Base-by-base conservation (phyloP, 2,797 vertebrate genomes). In the Pangasius larnaudii region DNA sequence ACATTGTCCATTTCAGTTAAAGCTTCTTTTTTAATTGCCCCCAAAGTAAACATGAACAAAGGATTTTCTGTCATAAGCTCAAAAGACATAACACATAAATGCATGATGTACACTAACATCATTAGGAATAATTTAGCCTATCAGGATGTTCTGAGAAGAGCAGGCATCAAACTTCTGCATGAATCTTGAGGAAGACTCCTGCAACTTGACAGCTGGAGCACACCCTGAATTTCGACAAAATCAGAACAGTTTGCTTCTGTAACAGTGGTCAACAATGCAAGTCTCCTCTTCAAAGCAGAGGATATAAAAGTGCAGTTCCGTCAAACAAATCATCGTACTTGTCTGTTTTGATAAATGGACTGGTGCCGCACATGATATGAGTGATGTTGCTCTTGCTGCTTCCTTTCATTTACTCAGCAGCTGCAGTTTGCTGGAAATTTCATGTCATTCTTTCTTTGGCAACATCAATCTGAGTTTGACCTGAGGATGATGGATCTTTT, bases 401-500 rank as follows among this genome's bases (percentile, higher is more conserved):
- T 87, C 84, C 91, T 87, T 88, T 90, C 85, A 87, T 90, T 91
- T 89, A 86, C 69, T 83, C 82, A 11, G 72, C 65, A 69, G 51
- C 89, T 85, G 82, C 69, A 9, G 59, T 75, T 80, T 89, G 85
- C 84, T 86, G 81, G 87, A 90, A 86, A 80, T 89, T 87, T 91
- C 71, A 87, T 85, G 86, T 89, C 84, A 84, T 85, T 85, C 61
- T 85, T 89, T 82, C 84, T 86, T 83, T 78, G n/a, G 69, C 24
- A 86, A 88, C 88, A 91, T 92, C 90, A 89, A 89, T 92, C 91
- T 77, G 82, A 90, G 82, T 90, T 89, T 87, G 59, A 90, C 82
- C 86, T 88, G 78, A 89, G 65, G 58, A 80, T 61, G 85, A 91
- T 86, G 46, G 86, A 89, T 89, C 51, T 91, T 85, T 89, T 86